A percentile compares a stretch with the other conserved stretches of the same genome.
phyloP scores from a whole-genome alignment of 1,140 invertebrate species.

The Lepidotrigona ventralis region DNA sequence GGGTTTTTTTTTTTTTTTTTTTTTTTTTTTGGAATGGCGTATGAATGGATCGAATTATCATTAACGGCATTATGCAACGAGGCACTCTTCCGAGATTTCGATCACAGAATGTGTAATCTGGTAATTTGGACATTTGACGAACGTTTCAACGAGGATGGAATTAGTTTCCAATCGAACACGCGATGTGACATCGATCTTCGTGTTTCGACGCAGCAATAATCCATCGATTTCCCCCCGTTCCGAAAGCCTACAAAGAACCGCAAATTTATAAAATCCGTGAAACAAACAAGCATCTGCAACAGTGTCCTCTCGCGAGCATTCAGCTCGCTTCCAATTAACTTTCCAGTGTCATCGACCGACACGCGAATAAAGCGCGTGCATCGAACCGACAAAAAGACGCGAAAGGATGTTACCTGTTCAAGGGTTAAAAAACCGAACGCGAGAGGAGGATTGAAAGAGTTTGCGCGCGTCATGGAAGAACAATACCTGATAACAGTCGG shows the following conservation, averaged over 20 bases:
- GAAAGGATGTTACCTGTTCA: neutral
- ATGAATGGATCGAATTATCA: too few species aligned
- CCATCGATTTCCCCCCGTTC: neutral
- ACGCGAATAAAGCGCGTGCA: neutral
- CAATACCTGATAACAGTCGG: neutral
- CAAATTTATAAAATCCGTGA: neutral
- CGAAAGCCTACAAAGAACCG: neutral
- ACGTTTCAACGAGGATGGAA: too few species aligned
- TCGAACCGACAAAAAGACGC: neutral
- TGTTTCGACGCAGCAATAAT: neutral
- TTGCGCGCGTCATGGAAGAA: neutral
- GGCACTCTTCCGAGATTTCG: too few species aligned
- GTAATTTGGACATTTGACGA: too few species aligned
- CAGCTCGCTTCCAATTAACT: neutral
- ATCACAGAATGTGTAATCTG: too few species aligned
- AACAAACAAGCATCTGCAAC: neutral
- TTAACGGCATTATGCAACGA: too few species aligned
- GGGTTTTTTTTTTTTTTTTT: neutral
- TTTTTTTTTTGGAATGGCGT: too few species aligned
- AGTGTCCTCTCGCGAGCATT: neutral
- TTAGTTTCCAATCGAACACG: too few species aligned
- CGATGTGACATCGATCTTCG: too few species aligned
- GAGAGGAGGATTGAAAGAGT: neutral
- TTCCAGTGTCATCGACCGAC: too few species aligned
- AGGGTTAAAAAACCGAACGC: neutral